These are phyloP conservation scores for Phthorimaea operculella DNA, from an alignment of 1,140 invertebrate genomes.

Conservation along the genomic window DNA sequence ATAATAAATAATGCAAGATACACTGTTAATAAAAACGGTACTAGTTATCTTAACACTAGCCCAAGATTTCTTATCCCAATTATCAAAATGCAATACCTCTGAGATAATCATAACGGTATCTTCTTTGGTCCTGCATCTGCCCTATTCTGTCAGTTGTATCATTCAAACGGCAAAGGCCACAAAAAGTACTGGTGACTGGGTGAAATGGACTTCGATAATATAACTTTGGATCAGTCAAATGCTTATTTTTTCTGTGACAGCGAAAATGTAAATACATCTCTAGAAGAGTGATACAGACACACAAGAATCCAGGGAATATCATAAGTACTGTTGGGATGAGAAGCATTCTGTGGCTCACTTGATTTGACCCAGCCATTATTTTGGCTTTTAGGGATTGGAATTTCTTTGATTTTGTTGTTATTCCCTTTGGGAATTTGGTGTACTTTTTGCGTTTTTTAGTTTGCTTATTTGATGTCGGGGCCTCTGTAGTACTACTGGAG, in stretches of 20 bases:
- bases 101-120: conserved; percentile 38
- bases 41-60: too few relatives aligned
- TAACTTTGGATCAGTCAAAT: conserved; percentile 34
- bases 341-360: conserved; percentile 39
- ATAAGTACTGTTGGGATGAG: conserved; percentile 36
- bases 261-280: conserved; percentile 45
- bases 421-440: conserved; percentile 33
- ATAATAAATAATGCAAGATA: too few relatives aligned
- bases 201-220: conserved; percentile 57
- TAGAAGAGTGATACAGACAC: conserved; percentile 36
- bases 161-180: conserved; percentile 46
- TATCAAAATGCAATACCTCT: neutral
- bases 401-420: conserved; percentile 38
- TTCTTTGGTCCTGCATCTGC: conserved; percentile 46
- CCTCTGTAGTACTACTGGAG: neutral
- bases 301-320: conserved; percentile 36
- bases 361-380: conserved; percentile 43
- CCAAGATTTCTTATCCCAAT: too few relatives aligned
- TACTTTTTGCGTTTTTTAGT: conserved; percentile 11
- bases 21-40: too few relatives aligned
- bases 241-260: conserved; percentile 51
- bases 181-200: conserved; percentile 45
- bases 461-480: neutral
- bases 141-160: conserved; percentile 42
- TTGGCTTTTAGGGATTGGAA: conserved; percentile 43